Conservation (phyloP, 2,113 vertebrate species). For the Rousettus leschenaultii region DNA sequence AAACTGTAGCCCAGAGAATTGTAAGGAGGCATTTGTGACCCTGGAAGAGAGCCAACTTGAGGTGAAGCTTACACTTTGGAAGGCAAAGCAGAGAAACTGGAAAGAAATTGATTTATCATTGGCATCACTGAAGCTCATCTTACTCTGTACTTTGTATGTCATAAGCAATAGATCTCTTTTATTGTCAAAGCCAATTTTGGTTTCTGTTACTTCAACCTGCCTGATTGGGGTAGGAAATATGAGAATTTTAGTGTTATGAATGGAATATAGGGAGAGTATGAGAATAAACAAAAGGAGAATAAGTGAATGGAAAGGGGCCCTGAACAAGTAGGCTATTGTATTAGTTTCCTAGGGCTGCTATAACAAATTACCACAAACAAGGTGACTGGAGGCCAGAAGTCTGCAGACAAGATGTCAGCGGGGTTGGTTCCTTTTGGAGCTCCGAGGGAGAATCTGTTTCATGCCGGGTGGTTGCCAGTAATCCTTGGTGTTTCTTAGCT, state of each 20-base stretch:
- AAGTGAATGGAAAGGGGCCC: not conserved
- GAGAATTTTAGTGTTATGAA: not conserved
- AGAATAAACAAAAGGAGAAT: not conserved
- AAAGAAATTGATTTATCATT: not conserved
- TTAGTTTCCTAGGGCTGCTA: not conserved
- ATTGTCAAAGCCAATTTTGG: not conserved
- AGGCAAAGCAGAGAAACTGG: not conserved
- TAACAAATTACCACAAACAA: not conserved
- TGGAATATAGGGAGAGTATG: not conserved
- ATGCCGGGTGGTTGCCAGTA: not conserved
- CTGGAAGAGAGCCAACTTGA: not conserved
- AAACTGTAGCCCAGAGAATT: not conserved
- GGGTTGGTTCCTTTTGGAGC: not conserved
- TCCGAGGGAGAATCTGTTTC: not conserved
- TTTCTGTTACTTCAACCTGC: not conserved
- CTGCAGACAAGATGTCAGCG: not conserved
- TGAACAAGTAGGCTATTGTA: not conserved
- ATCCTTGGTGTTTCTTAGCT: not conserved
- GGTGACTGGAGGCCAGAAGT: not conserved
- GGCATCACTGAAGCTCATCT: not conserved
- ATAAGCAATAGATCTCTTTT: not conserved
- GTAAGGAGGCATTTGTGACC: not conserved
- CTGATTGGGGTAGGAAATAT: not conserved
- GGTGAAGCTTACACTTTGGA: not conserved
- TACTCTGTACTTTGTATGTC: not conserved